Evolutionary conservation across 2,888 invertebrate genomes (phyloP), one percentile per base, ranked within the genome.

Genomic region (Drosophila ustulata): DNA sequence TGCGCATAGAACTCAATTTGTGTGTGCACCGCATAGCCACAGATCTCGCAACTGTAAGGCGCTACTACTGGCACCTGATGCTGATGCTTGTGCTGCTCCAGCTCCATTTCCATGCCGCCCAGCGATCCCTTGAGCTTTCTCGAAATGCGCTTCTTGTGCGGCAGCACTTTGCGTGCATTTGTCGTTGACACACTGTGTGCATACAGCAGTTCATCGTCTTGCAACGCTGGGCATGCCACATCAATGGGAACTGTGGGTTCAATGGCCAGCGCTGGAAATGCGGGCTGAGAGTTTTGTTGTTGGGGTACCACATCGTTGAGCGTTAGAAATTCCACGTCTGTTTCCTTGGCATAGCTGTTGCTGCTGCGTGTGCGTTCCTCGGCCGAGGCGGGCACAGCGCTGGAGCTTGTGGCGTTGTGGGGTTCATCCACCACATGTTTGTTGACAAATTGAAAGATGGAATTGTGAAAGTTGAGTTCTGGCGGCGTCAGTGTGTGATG

Each of bases 1-100:
- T 98, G 97, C 64, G 96, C 96, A 92, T 96, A 97, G 93, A 97
- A 97, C 89, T 95, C 95, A 18, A 97, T 92, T 90, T 98, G 97
- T 70, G 96, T 95, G 32, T 94, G 94, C 88, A 96, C 96, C 76
- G 94, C 94, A 72, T 94, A 94, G n/a, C 95, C 95, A 90, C 97
- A 98, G 11, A 97, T 91, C 91, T 97, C 96, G 90, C 97, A 97
- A 45, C 90, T 89, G 63, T 91, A 92, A 18, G 47, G 65, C 37
- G 74, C 66, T 34, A 56, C 68, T 4, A 49, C 30, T 30, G 75
- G 34, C 23, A 66, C 70, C 25, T 67, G 37, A 5, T 37, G 34
- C n/a, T 69, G 66, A 28, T 80, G 75, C 39, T 79, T 74, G 25
- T 82, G 71, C 13, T 65, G 83, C n/a, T 86, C 71, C 25, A 74